A percentile compares a stretch with the other conserved stretches of the same genome.
These are phyloP conservation scores for Nyctibius bracteatus DNA, from an alignment of 2,113 vertebrate genomes.

Conservation along the genomic window DNA sequence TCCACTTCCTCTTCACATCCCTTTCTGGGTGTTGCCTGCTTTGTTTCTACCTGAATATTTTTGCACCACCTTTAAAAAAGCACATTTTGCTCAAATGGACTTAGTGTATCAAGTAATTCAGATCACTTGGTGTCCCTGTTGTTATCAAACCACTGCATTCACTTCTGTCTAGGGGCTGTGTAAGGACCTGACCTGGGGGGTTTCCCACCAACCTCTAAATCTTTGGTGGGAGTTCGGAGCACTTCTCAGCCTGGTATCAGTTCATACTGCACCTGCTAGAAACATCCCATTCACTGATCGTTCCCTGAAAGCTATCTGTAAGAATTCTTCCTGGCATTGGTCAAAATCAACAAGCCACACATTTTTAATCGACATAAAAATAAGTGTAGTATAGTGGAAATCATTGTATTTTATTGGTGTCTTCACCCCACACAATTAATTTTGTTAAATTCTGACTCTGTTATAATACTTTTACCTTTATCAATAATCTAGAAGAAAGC, in stretches of 20 bases:
- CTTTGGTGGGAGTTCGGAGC: not conserved
- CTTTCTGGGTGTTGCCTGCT: not conserved
- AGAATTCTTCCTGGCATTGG: not conserved
- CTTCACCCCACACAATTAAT: not conserved
- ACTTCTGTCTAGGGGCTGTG: not conserved
- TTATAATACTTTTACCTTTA: not conserved
- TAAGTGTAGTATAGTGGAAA: not conserved
- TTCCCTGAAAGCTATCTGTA: not conserved
- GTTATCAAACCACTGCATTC: rapidly evolving
- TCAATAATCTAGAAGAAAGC: not conserved
- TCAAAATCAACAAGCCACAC: not conserved
- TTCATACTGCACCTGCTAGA: not conserved
- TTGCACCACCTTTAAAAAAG: not conserved
- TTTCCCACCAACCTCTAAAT: not conserved
- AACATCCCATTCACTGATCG: rapidly evolving
- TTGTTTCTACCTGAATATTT: not conserved
- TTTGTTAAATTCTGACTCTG: not conserved
- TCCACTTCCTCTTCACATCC: not conserved
- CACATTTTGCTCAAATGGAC: not conserved
- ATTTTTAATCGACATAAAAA: not conserved
- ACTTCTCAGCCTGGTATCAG: not conserved
- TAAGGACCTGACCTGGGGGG: not conserved
- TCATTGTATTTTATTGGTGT: not conserved
- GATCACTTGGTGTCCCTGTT: not conserved
- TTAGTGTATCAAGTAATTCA: not conserved